Conservation (phyloP, 2,797 vertebrate genomes). For the Protonibea diacanthus region DNA sequence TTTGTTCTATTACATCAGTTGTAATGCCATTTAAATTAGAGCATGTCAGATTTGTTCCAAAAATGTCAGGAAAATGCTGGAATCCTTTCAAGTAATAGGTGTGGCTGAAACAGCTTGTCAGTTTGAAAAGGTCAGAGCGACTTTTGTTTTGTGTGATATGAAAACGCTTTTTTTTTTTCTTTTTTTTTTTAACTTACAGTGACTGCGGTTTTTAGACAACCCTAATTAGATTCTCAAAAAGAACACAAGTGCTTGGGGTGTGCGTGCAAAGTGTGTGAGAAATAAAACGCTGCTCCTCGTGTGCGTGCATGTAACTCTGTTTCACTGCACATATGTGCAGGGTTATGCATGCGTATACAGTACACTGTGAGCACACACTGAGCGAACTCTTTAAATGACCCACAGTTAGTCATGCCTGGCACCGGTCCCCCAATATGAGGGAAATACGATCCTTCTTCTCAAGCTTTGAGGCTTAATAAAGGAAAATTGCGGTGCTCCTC, state of each 20-base stretch:
- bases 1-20: constrained; percentile 21
- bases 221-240: constrained; percentile 55
- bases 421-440: constrained; percentile 54
- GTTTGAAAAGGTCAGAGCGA: constrained; percentile 69
- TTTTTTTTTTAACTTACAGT: constrained; percentile 11
- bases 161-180: constrained; percentile 5
- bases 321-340: constrained; percentile 23
- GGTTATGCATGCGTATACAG: constrained; percentile 38
- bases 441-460: constrained; percentile 71
- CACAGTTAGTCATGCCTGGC: constrained; percentile 74
- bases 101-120: constrained; percentile 54
- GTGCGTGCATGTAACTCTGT: constrained; percentile 17
- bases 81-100: constrained; percentile 40
- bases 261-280: constrained; percentile 41
- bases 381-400: constrained; percentile 58
- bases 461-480: constrained; percentile 72
- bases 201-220: constrained; percentile 35
- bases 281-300: constrained; percentile 17
- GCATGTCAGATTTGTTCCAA: constrained; percentile 39
- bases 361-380: constrained; percentile 15
- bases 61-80: constrained; percentile 34
- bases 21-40: constrained; percentile 34
- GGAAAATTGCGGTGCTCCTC: constrained; percentile 66
- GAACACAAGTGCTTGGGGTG: constrained; percentile 27
- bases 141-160: constrained; percentile 49